Base-by-base conservation (phyloP, 2,888 invertebrate genomes). In the Eupithecia abbreviata region DNA sequence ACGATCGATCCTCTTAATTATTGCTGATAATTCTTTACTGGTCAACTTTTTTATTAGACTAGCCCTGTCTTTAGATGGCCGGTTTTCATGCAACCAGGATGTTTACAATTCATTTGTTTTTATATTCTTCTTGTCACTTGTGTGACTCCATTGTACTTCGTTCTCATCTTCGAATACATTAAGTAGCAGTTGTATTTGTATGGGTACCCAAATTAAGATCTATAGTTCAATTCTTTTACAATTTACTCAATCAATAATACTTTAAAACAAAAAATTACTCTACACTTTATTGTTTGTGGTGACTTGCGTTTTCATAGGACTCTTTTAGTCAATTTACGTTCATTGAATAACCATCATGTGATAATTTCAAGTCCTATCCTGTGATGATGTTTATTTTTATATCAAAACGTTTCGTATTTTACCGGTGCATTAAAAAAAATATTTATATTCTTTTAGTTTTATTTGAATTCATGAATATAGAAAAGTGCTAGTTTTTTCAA, bases 301-400 rank as follows among this genome's bases (percentile, higher is more conserved):
- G 87, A 88, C 85, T 88, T 86, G 87, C 87, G 80, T 58, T 85
- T 85, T 87, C 80, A 79, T 82, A 75, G 75, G 80, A 81, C 81
- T 83, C 81, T 81, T 81, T 74, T 67, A 80, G 72, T 77, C 77
- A 81, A 77, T 79, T 74, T 71, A 74, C 74, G 79, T 78, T 81
- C 75, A 77, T 80, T 83, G 71, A 82, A 84, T 82, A 80, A 78
- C 77, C 79, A 82, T 79, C 62, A 74, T 82, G 82, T 85, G 85
- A 80, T 83, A 85, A 84, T 85, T 81, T 82, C 79, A 82, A 82
- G 76, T 79, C 81, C 72, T 12, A 30, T 82, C 69, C 74, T 76
- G 58, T 62, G 71, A 68, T 71, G 30, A 30, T 5, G 55, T 1
- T 10, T 62, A 10, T 30, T 30, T 55, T 55, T 62, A 30, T 30